phyloP scores from a whole-genome alignment of 1,140 invertebrate species.

The Drosophila aff. region DNA sequence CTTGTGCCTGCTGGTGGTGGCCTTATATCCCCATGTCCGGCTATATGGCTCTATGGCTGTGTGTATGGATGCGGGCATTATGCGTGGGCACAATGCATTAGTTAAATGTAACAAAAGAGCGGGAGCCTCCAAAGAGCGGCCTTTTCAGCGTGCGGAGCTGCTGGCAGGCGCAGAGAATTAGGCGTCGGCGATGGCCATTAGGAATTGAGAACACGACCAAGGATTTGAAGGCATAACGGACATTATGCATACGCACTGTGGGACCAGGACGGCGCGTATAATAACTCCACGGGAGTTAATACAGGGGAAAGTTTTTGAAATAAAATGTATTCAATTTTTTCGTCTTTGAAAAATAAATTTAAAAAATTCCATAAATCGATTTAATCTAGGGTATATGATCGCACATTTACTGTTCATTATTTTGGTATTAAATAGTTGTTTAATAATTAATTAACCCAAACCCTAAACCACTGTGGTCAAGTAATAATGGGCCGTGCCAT shows the following conservation, averaged over 20 bases:
- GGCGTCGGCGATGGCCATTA: conserved; percentile 45
- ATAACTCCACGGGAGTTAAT: not conserved
- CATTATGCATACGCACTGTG: conserved; percentile 42
- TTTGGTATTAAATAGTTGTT: not conserved
- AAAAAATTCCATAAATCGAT: not conserved
- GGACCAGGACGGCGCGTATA: not conserved
- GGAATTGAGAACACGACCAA: conserved; percentile 33
- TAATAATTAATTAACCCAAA: not conserved
- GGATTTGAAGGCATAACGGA: conserved; percentile 6
- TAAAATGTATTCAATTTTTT: no score
- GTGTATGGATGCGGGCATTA: conserved; percentile 47
- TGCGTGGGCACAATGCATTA: conserved; percentile 56
- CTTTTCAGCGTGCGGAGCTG: conserved; percentile 18
- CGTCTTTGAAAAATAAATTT: not conserved
- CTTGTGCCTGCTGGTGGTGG: conserved; percentile 2
- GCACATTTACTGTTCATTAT: no score
- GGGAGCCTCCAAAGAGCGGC: conserved; percentile 22
- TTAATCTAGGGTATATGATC: no score
- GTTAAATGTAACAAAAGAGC: conserved; percentile 55
- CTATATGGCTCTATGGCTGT: not conserved
- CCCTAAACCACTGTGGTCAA: conserved; percentile 12
- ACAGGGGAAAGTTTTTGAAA: not conserved
- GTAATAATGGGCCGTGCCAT: conserved; percentile 8
- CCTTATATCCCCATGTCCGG: conserved; percentile 11
- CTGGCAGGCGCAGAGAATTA: conserved; percentile 31